Conservation (phyloP, 2,797 vertebrate genomes). For the Anomalospiza imberbis region DNA sequence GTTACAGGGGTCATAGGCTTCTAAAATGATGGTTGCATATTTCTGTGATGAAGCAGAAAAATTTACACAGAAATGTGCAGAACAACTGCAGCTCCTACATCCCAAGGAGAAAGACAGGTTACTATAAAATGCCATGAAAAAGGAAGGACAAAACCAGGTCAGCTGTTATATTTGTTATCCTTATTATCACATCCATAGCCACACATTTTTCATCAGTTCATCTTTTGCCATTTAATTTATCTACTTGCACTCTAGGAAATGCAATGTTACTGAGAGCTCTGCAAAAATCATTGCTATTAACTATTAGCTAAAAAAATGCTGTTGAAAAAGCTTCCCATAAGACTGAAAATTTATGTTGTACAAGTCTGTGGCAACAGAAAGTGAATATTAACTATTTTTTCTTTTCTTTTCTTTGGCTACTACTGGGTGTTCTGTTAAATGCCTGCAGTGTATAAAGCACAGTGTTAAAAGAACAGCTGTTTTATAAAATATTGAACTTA, state of each 20-base stretch:
- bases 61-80: neutral
- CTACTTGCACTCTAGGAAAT: neutral
- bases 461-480: conserved; percentile 38
- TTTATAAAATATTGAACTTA: conserved; percentile 20
- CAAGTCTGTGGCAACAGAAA: conserved; percentile 17
- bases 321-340: conserved; percentile 21
- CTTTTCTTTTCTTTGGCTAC: conserved; percentile 45
- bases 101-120: neutral
- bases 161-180: neutral
- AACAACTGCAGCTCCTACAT: neutral
- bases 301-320: neutral
- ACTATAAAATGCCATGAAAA: neutral
- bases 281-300: conserved; percentile 20
- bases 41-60: conserved; percentile 6
- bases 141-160: neutral
- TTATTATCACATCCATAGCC: neutral
- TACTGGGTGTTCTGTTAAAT: conserved; percentile 9
- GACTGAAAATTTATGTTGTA: conserved; percentile 15
- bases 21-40: neutral
- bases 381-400: conserved; percentile 22
- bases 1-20: neutral
- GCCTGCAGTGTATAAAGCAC: neutral
- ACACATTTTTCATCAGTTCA: conserved; percentile 10
- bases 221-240: conserved; percentile 13
- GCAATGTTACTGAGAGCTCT: neutral